Percentiles rank a stretch among this genome's conserved stretches.
Conservation (phyloP, 1,140 invertebrate genomes). For the Eueides isabella region DNA sequence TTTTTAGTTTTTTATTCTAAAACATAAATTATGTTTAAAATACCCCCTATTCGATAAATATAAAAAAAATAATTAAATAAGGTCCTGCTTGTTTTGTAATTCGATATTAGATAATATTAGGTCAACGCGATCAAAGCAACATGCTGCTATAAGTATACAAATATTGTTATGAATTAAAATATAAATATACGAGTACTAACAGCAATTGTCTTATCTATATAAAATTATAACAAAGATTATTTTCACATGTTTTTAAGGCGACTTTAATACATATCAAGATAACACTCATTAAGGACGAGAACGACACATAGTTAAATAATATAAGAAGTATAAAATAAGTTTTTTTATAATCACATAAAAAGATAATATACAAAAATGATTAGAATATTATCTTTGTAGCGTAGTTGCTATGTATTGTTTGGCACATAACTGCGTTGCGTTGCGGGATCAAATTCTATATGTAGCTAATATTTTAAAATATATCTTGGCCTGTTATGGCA, state of each 20-base stretch:
- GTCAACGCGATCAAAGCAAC: neutral
- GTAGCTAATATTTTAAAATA: too few relatives aligned
- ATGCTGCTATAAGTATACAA: neutral
- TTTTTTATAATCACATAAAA: neutral
- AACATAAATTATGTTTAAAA: too few relatives aligned
- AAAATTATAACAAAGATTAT: neutral
- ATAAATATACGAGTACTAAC: neutral
- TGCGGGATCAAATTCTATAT: too few relatives aligned
- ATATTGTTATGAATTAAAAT: neutral
- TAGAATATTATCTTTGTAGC: neutral
- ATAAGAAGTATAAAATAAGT: neutral
- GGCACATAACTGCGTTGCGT: too few relatives aligned
- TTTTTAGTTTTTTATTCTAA: too few relatives aligned
- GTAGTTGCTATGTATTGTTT: neutral
- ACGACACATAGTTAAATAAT: neutral
- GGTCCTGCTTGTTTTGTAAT: too few relatives aligned
- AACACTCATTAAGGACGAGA: neutral
- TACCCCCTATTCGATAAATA: too few relatives aligned
- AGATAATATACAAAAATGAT: neutral
- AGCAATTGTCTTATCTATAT: neutral
- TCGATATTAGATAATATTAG: too few relatives aligned
- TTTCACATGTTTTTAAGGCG: neutral
- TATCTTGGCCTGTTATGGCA: too few relatives aligned
- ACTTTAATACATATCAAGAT: neutral
- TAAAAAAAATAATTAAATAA: too few relatives aligned